Evolutionary conservation across 2,797 vertebrate species (phyloP).

Genomic region (Sebastes baramenuke): DNA sequence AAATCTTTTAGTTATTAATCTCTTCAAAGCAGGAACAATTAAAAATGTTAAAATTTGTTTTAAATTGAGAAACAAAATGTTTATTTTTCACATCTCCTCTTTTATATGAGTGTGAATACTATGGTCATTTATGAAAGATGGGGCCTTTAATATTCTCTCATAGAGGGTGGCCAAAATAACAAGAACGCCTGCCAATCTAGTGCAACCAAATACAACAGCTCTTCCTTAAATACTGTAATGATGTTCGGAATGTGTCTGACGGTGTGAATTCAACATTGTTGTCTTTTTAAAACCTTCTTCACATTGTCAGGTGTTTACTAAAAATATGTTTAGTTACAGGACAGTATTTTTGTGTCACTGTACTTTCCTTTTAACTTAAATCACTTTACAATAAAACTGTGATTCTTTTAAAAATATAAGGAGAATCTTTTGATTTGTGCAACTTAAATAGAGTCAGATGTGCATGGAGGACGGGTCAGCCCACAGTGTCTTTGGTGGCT

Average conservation of each 20-base stretch:
- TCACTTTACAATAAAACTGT: not conserved
- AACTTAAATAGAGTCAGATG: not conserved
- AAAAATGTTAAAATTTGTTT: not conserved
- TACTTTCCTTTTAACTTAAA: not conserved
- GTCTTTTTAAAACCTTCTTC: not conserved
- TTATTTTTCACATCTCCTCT: not conserved
- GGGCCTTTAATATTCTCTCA: not conserved
- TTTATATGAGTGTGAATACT: not conserved
- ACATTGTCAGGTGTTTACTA: not conserved
- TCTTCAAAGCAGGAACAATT: not conserved
- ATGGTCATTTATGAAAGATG: not conserved
- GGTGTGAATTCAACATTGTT: not conserved
- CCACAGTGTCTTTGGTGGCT: not conserved
- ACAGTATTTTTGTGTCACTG: not conserved
- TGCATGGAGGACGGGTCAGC: not conserved
- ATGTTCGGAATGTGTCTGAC: not conserved
- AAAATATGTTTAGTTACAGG: not conserved
- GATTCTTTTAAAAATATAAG: not conserved
- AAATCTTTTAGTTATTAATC: not conserved
- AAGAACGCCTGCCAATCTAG: not conserved
- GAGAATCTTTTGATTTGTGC: not conserved
- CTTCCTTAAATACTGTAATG: not conserved
- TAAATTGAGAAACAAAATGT: not conserved
- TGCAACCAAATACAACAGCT: no score
- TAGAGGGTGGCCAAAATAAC: not conserved